Evolutionary conservation across 2,888 invertebrate genomes (phyloP).

Genomic region (Lapara coniferarum): DNA sequence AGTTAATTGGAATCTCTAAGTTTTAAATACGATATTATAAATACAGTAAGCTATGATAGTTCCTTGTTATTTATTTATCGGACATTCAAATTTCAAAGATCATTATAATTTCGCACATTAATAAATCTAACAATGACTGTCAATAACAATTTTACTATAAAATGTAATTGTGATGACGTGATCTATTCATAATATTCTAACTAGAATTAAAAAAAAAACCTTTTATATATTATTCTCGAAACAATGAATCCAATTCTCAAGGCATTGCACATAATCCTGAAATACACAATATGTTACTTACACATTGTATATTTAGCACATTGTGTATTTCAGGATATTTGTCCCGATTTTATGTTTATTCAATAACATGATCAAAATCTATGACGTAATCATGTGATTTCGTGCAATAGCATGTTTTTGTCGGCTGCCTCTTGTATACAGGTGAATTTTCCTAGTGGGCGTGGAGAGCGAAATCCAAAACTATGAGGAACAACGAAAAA

Average conservation of each 20-base stretch:
- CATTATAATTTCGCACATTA: conserved; percentile 68
- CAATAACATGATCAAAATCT: too few species aligned
- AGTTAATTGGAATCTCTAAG: conserved; percentile 72
- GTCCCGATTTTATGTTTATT: too few species aligned
- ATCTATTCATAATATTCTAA: conserved; percentile 69
- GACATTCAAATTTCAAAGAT: conserved; percentile 61
- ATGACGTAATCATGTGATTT: too few species aligned
- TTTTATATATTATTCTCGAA: conserved; percentile 50
- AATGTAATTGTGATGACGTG: conserved; percentile 63
- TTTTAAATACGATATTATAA: conserved; percentile 75
- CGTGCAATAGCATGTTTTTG: too few species aligned
- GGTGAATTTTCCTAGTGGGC: too few species aligned
- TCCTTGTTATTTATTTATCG: conserved; percentile 67
- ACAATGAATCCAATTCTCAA: conserved; percentile 40
- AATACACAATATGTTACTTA: conserved; percentile 2
- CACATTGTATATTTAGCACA: background rate
- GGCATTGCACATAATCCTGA: background rate
- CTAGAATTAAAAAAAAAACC: conserved; percentile 62
- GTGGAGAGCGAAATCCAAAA: too few species aligned
- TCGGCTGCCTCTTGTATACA: background rate
- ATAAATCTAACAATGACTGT: conserved; percentile 75
- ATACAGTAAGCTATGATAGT: conserved; percentile 76
- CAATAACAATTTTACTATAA: conserved; percentile 74
- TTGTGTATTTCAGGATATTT: too few species aligned
- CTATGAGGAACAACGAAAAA: too few species aligned